Percentiles rank a stretch among this genome's conserved stretches.
Evolutionary conservation across 2,797 vertebrate species (phyloP).

Genomic region (Sebastes minor): DNA sequence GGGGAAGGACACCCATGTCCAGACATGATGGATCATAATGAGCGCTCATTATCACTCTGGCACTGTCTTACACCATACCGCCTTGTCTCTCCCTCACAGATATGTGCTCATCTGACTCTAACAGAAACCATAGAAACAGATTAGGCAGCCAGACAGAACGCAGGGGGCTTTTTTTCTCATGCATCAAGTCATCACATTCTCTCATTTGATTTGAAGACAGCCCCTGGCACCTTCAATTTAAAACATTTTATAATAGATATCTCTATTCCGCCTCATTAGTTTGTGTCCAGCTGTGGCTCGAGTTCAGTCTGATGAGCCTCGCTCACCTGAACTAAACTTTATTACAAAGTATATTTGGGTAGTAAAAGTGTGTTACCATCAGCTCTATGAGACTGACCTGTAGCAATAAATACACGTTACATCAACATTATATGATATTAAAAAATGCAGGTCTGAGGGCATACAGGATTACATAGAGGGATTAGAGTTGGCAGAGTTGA

Average conservation of each 20-base stretch:
- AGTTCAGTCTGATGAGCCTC: background rate
- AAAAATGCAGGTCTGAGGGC: background rate
- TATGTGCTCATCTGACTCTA: constrained; percentile 33
- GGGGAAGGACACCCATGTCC: constrained; percentile 60
- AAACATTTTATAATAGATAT: constrained; percentile 5
- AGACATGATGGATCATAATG: constrained; percentile 74
- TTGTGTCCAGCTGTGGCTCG: constrained; percentile 24
- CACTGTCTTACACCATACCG: constrained; percentile 41
- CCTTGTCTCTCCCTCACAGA: constrained; percentile 22
- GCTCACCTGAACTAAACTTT: background rate
- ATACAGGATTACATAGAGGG: constrained; percentile 4
- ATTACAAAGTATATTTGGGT: constrained; percentile 4
- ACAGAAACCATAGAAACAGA: constrained; percentile 56
- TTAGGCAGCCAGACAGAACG: constrained; percentile 30
- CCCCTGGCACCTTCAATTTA: background rate
- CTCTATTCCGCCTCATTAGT: constrained; percentile 21
- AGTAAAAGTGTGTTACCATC: background rate
- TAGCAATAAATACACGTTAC: constrained; percentile 13
- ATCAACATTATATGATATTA: constrained; percentile 14
- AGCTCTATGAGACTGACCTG: background rate
- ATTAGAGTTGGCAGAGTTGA: constrained; percentile 15
- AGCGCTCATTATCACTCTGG: constrained; percentile 63
- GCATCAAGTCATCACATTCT: constrained; percentile 34
- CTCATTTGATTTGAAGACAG: constrained; percentile 37
- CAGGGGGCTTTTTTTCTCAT: constrained; percentile 14